Evolutionary conservation across 2,888 invertebrate genomes (phyloP), one percentile per base, ranked within the genome.

Genomic region (Latrodectus hesperus): DNA sequence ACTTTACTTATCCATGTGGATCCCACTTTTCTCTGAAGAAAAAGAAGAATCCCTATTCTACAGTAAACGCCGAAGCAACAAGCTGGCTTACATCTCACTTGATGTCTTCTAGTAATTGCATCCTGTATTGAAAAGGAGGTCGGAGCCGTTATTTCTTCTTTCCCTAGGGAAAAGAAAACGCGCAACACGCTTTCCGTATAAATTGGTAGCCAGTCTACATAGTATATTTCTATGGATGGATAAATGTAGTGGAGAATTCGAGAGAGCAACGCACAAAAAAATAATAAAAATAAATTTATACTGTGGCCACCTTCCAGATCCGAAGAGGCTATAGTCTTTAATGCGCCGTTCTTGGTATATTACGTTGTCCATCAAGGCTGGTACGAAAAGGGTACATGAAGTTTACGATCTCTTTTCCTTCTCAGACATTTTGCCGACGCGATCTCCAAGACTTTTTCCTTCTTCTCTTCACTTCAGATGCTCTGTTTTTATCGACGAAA

Each of bases 121-220:
- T 77, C 81, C 71, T 64, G 73, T 76, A 87, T 82, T 82, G 86
- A 87, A 87, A 87, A 87, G 81, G 86, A 87, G 86, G 81, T 87
- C 86, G 81, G 76, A 70, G 85, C 75, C 53, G 80, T 86, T 86
- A 80, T 67, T 85, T 77, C 60, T 60, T 75, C 77, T 60, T 60
- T 65, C 72, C 11, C 79, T 16, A 26, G 84, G 78, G 79, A 74
- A 60, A n/a, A n/a, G 60, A 16, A 16, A 60, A n/a, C n/a, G 60
- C 79, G 26, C 49, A 26, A 38, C 52, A 65, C 71, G 78, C 73
- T 82, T 73, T 64, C 52, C 74, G 80, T 81, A 87, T 87, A 87
- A 87, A 87, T 82, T 73, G 81, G 86, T 49, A 65, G 51, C 70
- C 64, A 78, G 17, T 38, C 38, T 38, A 38, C 38, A 38, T 38